These are phyloP conservation scores for Drosophila kambysellisi DNA, from an alignment of 2,888 invertebrate genomes.

Conservation along the genomic window DNA sequence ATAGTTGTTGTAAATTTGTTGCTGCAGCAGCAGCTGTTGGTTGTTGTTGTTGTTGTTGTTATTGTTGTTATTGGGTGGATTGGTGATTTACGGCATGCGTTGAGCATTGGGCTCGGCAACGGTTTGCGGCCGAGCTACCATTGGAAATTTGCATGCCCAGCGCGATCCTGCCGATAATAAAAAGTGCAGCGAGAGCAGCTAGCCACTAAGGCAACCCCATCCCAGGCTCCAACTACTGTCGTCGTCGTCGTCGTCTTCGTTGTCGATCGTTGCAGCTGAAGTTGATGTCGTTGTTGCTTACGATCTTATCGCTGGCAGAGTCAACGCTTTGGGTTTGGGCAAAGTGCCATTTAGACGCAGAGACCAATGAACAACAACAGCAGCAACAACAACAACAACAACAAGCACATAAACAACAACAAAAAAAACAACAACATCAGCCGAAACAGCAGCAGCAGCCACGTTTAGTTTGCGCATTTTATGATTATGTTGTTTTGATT, in stretches of 20 bases:
- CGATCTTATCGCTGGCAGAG: conserved; percentile 78
- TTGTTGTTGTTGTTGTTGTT: conserved; percentile 45
- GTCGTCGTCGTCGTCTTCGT: conserved; percentile 27
- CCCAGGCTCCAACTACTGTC: conserved; percentile 52
- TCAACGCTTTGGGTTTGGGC: conserved; percentile 76
- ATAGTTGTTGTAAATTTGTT: conserved; percentile 82
- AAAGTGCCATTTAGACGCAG: conserved; percentile 78
- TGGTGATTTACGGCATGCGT: conserved; percentile 83
- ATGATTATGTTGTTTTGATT: conserved; percentile 81
- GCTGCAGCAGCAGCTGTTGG: conserved; percentile 60
- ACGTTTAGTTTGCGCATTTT: conserved; percentile 81
- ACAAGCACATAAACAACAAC: conserved; percentile 29
- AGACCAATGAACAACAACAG: conserved; percentile 68
- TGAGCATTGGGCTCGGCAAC: conserved; percentile 56
- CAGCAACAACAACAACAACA: conserved; percentile 28
- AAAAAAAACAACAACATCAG: conserved; percentile 50
- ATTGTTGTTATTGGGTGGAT: conserved; percentile 40
- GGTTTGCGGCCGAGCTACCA: conserved; percentile 51
- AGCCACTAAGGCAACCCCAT: conserved; percentile 17
- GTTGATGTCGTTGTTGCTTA: conserved; percentile 55
- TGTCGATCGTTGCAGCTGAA: conserved; percentile 42
- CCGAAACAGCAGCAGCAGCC: conserved; percentile 62
- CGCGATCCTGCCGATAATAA: conserved; percentile 81
- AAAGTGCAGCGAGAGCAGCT: conserved; percentile 52
- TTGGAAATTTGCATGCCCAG: conserved; percentile 81